Conservation (phyloP, 2,888 invertebrate species). For the Ophion ventricosus region DNA sequence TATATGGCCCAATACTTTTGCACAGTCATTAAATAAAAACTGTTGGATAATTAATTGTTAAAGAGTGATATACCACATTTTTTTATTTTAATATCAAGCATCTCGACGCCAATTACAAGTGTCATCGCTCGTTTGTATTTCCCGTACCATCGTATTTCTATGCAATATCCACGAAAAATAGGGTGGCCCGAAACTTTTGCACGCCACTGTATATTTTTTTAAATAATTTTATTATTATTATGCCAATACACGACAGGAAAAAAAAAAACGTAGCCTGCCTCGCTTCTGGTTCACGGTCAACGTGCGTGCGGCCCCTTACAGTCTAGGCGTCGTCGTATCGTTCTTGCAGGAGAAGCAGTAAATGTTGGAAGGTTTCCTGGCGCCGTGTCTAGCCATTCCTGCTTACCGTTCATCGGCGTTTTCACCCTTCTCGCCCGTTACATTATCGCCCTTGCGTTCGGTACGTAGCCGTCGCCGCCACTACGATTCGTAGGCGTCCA, state of each 20-base stretch:
- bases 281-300: conserved; percentile 78
- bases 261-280: conserved; percentile 19
- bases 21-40: too few species aligned
- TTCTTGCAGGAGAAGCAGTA: conserved; percentile 20
- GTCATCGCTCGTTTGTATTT: too few species aligned
- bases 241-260: neutral
- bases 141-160: too few species aligned
- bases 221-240: neutral
- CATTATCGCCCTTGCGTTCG: conserved; percentile 50
- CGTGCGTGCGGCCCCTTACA: conserved; percentile 79
- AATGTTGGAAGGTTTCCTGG: conserved; percentile 39
- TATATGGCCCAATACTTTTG: too few species aligned
- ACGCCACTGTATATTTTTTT: too few species aligned
- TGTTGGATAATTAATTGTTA: too few species aligned
- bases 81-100: too few species aligned
- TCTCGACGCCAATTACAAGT: too few species aligned
- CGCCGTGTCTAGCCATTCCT: conserved; percentile 38
- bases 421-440: conserved; percentile 25
- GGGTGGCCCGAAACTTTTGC: too few species aligned
- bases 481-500: conserved; percentile 29
- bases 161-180: too few species aligned
- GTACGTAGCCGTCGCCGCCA: conserved; percentile 38
- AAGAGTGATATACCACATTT: too few species aligned
- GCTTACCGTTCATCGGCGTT: conserved; percentile 21
- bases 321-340: conserved; percentile 79